Conservation (phyloP, 1,140 invertebrate genomes). For the Chelonus insularis region DNA sequence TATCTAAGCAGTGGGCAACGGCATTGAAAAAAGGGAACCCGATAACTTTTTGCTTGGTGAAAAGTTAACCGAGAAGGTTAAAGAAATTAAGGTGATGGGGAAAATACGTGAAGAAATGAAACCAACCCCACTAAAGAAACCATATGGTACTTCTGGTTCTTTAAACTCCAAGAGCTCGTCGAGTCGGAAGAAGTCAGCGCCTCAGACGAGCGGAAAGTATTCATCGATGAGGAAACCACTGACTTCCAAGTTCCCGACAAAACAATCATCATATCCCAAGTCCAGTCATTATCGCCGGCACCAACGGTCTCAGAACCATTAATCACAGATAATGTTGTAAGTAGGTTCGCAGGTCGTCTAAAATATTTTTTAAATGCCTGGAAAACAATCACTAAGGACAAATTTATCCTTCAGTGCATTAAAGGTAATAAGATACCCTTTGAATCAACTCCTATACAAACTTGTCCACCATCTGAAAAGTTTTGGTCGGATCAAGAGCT, state of each 20-base stretch:
- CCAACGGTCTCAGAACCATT: conserved; percentile 3
- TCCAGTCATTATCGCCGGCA: conserved; percentile 6
- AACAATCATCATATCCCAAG: background rate
- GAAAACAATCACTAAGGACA: conserved; percentile 15
- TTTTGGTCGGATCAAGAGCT: background rate
- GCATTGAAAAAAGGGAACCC: conserved; percentile 34
- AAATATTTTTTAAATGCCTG: conserved; percentile 15
- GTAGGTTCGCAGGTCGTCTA: conserved; percentile 21
- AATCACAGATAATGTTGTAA: conserved; percentile 3
- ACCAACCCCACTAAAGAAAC: background rate
- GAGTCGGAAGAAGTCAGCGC: background rate
- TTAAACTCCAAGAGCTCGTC: conserved; percentile 4
- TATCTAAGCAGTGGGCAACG: conserved; percentile 27
- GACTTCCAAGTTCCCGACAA: conserved; percentile 13
- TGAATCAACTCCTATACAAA: background rate
- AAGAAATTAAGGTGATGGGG: conserved; percentile 17
- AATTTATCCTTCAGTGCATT: conserved; percentile 16
- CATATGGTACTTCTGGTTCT: background rate
- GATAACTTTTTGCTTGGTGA: conserved; percentile 35
- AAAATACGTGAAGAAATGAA: conserved; percentile 13
- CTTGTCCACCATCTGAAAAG: background rate
- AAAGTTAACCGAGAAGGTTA: conserved; percentile 19
- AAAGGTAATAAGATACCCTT: conserved; percentile 18
- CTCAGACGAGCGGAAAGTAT: conserved; percentile 2
- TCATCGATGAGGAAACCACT: background rate